Evolutionary conservation across 2,888 invertebrate species (phyloP).

Genomic region (Tipula confusa): DNA sequence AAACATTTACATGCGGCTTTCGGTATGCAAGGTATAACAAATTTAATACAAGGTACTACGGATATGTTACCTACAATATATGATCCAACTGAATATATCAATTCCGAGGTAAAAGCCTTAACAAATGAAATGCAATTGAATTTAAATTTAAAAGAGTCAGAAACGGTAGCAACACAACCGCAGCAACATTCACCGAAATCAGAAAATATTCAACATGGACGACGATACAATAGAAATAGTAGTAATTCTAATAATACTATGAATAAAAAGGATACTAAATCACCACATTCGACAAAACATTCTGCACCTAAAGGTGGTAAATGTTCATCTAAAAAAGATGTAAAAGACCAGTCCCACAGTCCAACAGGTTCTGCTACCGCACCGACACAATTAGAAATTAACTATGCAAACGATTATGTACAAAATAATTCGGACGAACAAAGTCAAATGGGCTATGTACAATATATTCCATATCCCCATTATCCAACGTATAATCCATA

Average conservation of each 20-base stretch:
- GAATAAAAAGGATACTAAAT: not conserved
- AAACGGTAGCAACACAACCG: not conserved
- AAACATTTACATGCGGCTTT: slow-evolving; percentile 34
- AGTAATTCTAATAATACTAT: not conserved
- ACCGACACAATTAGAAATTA: not conserved
- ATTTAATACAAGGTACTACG: not conserved
- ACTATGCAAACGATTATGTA: not conserved
- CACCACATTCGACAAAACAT: not conserved
- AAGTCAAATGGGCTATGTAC: not conserved
- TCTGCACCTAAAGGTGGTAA: not conserved
- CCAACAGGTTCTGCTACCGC: not conserved
- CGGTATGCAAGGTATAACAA: not conserved
- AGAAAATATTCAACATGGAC: not conserved
- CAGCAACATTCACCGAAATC: not conserved
- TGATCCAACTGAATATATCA: not conserved
- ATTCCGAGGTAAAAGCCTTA: not conserved
- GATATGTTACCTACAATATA: not conserved
- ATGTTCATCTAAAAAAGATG: not conserved
- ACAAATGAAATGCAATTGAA: not conserved
- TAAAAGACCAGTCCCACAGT: not conserved
- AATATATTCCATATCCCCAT: not conserved
- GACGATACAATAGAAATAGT: not conserved
- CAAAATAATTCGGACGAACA: not conserved
- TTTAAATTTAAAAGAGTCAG: not conserved
- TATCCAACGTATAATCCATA: not conserved